phyloP scores from a whole-genome alignment of 1,140 invertebrate genomes.

The Neelides sp. region DNA sequence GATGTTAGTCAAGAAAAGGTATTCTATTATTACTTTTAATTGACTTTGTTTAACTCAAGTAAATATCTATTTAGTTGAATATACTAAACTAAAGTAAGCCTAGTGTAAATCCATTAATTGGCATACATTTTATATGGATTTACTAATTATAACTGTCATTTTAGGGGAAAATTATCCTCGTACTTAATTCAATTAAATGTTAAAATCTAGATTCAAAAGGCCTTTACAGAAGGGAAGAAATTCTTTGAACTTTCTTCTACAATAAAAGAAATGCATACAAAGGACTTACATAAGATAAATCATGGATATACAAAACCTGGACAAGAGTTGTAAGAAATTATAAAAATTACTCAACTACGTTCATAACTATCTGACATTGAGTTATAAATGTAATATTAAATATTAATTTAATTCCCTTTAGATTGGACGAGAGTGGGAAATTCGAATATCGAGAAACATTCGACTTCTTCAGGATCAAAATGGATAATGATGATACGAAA shows the following conservation, averaged over 20 bases:
- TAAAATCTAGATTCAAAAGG: constrained; percentile 13
- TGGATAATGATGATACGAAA: background rate
- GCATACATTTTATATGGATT: no score
- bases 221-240: constrained; percentile 17
- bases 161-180: background rate
- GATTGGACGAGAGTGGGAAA: background rate
- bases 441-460: constrained; percentile 23
- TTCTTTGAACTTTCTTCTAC: constrained; percentile 20
- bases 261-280: constrained; percentile 9
- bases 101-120: no score
- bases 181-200: background rate
- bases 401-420: background rate
- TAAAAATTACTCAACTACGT: background rate
- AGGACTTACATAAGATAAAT: constrained; percentile 1
- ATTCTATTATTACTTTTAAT: background rate
- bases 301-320: constrained; percentile 7
- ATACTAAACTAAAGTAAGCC: no score
- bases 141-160: constrained; percentile 6
- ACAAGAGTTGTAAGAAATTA: constrained; percentile 1
- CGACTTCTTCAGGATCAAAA: no score
- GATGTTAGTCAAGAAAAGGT: constrained; percentile 13
- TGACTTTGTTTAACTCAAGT: background rate
- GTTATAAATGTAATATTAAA: background rate
- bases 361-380: background rate
- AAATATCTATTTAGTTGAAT: no score